Evolutionary conservation across 2,113 vertebrate species (phyloP).

Genomic region (Gavialis gangeticus): DNA sequence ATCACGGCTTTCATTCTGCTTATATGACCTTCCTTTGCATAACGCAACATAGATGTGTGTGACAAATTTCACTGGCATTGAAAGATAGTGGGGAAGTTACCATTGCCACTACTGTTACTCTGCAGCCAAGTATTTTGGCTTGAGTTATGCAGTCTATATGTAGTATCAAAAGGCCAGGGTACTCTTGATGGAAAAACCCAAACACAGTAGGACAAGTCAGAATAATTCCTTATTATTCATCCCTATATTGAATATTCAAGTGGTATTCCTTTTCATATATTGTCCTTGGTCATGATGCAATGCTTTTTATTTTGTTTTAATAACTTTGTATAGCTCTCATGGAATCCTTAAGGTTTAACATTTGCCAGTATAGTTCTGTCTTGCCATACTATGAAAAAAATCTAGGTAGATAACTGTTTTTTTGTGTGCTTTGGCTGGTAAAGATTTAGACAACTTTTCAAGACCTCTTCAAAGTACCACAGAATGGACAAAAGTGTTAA

Average conservation of each 20-base stretch:
- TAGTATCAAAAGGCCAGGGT: background rate
- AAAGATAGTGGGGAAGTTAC: background rate
- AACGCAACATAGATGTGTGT: accelerated
- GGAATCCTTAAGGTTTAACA: background rate
- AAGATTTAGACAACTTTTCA: background rate
- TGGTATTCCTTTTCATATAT: background rate
- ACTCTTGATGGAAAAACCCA: background rate
- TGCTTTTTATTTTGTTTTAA: background rate
- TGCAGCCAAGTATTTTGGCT: background rate
- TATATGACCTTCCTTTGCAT: background rate
- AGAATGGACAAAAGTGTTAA: background rate
- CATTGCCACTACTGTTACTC: background rate
- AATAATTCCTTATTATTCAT: background rate
- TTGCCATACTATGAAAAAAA: background rate
- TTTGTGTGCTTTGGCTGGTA: background rate
- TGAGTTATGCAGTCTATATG: background rate
- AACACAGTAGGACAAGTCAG: background rate
- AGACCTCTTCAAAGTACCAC: background rate
- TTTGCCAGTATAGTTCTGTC: background rate
- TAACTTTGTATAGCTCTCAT: background rate
- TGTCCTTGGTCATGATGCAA: background rate
- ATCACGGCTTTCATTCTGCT: background rate
- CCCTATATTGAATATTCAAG: background rate
- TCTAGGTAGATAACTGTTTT: too few species aligned
- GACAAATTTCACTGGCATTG: background rate